Conservation (phyloP, 2,888 invertebrate genomes). For the Biston stratarius region DNA sequence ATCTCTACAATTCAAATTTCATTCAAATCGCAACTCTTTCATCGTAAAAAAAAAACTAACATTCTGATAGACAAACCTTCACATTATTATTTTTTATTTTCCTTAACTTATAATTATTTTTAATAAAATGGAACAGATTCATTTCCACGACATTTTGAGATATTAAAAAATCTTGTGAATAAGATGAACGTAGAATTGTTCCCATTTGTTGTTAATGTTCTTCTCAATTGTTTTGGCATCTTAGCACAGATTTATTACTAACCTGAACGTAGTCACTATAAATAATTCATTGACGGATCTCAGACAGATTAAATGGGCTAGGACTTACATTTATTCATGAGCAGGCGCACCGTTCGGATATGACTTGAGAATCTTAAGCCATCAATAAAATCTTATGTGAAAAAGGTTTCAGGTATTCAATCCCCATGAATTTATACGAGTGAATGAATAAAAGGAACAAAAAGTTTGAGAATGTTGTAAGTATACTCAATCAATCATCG, state of each 20-base stretch:
- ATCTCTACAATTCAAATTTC: too few species aligned
- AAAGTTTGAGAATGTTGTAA: constrained; percentile 14
- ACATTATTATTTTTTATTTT: too few species aligned
- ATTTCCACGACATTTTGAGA: too few species aligned
- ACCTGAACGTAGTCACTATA: constrained; percentile 44
- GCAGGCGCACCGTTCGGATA: constrained; percentile 25
- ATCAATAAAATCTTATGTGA: constrained; percentile 35
- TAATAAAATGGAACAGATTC: too few species aligned
- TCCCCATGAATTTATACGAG: constrained; percentile 23
- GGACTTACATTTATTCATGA: constrained; percentile 60
- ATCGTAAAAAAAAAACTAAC: too few species aligned
- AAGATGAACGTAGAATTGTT: too few species aligned
- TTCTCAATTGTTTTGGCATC: not conserved
- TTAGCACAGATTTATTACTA: constrained; percentile 47
- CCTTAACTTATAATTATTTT: too few species aligned
- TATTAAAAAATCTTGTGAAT: too few species aligned
- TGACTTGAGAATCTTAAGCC: constrained; percentile 37
- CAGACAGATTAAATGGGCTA: constrained; percentile 44
- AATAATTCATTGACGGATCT: constrained; percentile 65
- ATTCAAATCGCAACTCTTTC: too few species aligned
- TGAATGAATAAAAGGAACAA: constrained; percentile 21
- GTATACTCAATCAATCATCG: constrained; percentile 13
- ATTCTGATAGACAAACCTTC: too few species aligned
- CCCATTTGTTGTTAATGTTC: too few species aligned
- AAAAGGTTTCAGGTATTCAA: constrained; percentile 23